phyloP scores from a whole-genome alignment of 2,888 invertebrate genomes.

The Microctonus brassicae region DNA sequence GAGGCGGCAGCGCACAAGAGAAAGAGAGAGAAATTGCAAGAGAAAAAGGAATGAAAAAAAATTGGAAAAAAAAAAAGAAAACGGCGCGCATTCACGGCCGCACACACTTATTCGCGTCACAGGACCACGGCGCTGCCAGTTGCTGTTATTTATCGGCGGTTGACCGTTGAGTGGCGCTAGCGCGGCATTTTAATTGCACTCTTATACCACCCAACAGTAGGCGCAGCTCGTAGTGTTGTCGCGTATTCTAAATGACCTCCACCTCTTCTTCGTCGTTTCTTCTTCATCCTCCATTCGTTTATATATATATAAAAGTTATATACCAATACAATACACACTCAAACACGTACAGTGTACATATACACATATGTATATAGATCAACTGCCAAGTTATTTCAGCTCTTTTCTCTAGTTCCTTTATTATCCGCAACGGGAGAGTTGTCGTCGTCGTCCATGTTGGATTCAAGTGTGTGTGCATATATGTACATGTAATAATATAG shows the following conservation, averaged over 20 bases:
- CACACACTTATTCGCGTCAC: constrained; percentile 61
- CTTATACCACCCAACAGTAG: constrained; percentile 61
- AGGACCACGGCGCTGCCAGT: constrained; percentile 50
- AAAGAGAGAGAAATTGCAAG: not conserved
- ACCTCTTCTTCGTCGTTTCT: constrained; percentile 38
- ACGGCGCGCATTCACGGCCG: constrained; percentile 13
- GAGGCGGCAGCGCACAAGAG: not conserved
- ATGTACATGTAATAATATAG: not conserved
- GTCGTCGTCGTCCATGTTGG: constrained; percentile 20
- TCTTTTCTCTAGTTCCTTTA: constrained; percentile 13
- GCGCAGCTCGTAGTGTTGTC: constrained; percentile 47
- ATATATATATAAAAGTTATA: constrained; percentile 7
- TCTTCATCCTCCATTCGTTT: constrained; percentile 13
- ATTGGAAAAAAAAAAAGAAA: constrained; percentile 25
- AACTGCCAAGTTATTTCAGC: constrained; percentile 7
- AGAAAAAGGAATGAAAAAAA: constrained; percentile 11
- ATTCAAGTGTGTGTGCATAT: constrained; percentile 12
- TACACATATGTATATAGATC: constrained; percentile 12
- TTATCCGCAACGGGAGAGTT: not conserved
- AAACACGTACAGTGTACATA: not conserved
- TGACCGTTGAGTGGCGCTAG: constrained; percentile 69
- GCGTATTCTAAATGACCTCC: constrained; percentile 57
- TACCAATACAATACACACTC: not conserved
- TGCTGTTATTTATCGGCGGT: constrained; percentile 69
- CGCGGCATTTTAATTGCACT: constrained; percentile 69